Base-by-base conservation (phyloP, 1,140 invertebrate species). In the Sweltsa coloradensis region DNA sequence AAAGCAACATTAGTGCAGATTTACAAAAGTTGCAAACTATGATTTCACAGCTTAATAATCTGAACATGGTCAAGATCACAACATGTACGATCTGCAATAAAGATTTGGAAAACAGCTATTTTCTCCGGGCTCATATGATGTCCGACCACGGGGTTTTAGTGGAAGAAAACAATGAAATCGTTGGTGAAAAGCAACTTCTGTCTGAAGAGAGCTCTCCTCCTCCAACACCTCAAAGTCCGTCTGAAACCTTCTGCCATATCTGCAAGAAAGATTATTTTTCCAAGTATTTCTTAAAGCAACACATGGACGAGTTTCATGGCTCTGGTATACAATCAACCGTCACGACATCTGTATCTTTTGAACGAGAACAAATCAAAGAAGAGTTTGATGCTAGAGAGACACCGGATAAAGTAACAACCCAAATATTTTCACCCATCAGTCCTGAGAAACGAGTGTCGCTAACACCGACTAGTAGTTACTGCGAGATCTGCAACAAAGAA, bases 401-500 rank as follows among this genome's bases (percentile, higher is more conserved):
- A n/a, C n/a, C n/a, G n/a, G n/a, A n/a, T n/a, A n/a, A n/a, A n/a
- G n/a, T n/a, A n/a, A n/a, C n/a, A n/a, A n/a, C n/a, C n/a, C n/a
- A n/a, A n/a, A n/a, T n/a, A n/a, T n/a, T n/a, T n/a, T n/a, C 4
- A 6, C 3, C 7, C 19, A n/a, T 25, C 13, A 29, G 21, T 6
- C 11, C 45, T 3, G 50, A 47, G 22, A 52, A 43, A 50, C 41
- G 24, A 11, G 3, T 63, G 23, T 57, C 66, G 37, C 64, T 80
- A 37, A 75, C 80, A 11, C 82, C 73, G 0, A 81, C 79, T 0
- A 86, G 82, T 37, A 92, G 92, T 58, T 97, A 93, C 59, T 99
- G 97, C 66, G 93, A 97, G 62, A 95, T 99, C 49, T 99, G 97
- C 67, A 97, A 98, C 67, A 99, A 99, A 70, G 94, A 98, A 65